Evolutionary conservation across 2,797 vertebrate species (phyloP), one percentile per base, ranked within the genome.

Genomic region (Chloroceryle inda): DNA sequence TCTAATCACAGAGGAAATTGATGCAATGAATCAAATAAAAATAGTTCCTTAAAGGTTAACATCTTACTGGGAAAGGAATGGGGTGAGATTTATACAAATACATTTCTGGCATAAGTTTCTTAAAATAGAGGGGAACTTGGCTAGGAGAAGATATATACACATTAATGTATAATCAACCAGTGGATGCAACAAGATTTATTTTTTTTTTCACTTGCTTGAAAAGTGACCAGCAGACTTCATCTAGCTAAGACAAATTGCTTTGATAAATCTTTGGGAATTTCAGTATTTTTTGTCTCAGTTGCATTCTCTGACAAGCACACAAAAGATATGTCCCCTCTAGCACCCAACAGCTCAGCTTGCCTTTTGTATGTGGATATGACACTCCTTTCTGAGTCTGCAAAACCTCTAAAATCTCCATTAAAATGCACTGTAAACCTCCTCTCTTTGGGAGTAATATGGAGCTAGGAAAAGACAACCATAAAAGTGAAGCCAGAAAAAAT

Each of bases 401-500:
- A 96, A 80, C 61, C 68, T 73, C 76, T 92, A 84, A 96, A 95
- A 92, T 84, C 62, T 88, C 78, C 64, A 89, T 94, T 82, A 80
- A 92, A 93, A 91, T 89, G 42, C 53, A 64, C 42, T 72, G 49
- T 91, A 94, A 94, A 66, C 38, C 75, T 85, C 63, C 58, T 83
- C 61, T 83, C 89, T 78, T 68, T 78, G 91, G 89, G 91, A 94
- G 35, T 74, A 80, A 76, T 84, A 44, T 11, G n/a, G 13, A 88
- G 44, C 77, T 95, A 50, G 58, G 94, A 94, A 96, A 94, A 89
- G 73, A 78, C 4, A 0, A 69, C 64, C 66, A 9, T 78, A 85
- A 88, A 89, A 83, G 50, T 6, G 2, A 94, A 85, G 94, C 96
- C 95, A 97, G 89, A 50, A 91, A 94, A 97, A 95, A 97, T 92